Conservation (phyloP, 2,797 vertebrate genomes). For the Pseudochromis fuscus region DNA sequence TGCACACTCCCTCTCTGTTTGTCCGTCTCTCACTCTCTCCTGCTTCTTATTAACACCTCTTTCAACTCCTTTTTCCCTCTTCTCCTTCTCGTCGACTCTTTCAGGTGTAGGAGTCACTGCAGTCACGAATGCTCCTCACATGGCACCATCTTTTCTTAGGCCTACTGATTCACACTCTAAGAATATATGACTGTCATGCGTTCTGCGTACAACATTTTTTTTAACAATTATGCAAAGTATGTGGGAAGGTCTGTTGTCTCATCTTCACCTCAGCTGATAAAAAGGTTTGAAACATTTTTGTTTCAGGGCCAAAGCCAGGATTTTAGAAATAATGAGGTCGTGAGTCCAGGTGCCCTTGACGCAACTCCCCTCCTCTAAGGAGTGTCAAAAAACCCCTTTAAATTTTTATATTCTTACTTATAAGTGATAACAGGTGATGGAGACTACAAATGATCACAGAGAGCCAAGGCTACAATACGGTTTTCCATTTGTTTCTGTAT, state of each 20-base stretch:
- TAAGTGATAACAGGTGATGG: too few species aligned
- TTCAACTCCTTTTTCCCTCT: constrained; percentile 6
- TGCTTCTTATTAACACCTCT: constrained; percentile 67
- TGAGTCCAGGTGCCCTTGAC: too few species aligned
- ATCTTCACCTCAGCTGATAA: not conserved
- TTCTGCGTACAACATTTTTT: not conserved
- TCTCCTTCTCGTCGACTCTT: constrained; percentile 13
- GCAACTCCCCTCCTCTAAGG: too few species aligned
- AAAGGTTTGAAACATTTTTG: not conserved
- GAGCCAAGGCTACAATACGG: too few species aligned
- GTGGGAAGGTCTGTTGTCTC: constrained; percentile 1
- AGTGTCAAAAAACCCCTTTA: too few species aligned
- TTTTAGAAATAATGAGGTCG: too few species aligned
- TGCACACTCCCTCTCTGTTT: constrained; percentile 25
- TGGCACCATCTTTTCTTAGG: constrained; percentile 1
- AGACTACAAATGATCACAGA: too few species aligned
- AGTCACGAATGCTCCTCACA: constrained; percentile 3
- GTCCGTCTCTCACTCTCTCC: constrained; percentile 28
- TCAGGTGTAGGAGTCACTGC: constrained; percentile 26
- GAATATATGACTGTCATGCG: not conserved
- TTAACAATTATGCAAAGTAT: not conserved
- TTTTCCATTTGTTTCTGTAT: too few species aligned
- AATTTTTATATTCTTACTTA: too few species aligned
- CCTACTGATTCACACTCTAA: not conserved
- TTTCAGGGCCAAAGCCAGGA: not conserved